Base-by-base conservation (phyloP, 1,140 invertebrate species). In the Stegodyphus dumicola region DNA sequence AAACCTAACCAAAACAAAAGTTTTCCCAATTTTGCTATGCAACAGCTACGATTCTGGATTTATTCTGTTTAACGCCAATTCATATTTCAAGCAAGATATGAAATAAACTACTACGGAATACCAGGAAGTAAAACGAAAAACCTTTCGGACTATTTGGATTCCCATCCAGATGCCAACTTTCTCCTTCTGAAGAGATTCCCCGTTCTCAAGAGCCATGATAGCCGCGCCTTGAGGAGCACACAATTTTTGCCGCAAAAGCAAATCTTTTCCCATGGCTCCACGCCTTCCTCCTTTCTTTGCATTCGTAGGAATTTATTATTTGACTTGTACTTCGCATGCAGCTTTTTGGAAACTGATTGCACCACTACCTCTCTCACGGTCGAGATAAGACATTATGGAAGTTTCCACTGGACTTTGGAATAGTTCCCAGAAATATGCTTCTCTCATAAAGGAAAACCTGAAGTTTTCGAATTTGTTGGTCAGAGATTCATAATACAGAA, bases 161-260 rank as follows among this genome's bases (percentile, higher is more conserved):
- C 73, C 53, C 73, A 75, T 75, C 73, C n/a, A 75, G 56, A 54
- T 60, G 13, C 73, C 73, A 56, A 75, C 73, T 75, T 60, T 60
- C 33, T 60, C 17, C 18, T 56, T 33, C 18, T 49, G n/a, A 13
- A 75, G 73, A 75, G 73, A 13, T 48, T 17, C 52, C 17, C n/a
- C 33, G 33, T 33, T 33, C 33, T 33, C 33, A 33, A 33, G 33
- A 3, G 33, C 33, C 33, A 33, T 33, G 52, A 60, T 75, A n/a
- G 73, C 7, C 48, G 33, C 56, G 33, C 53, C 48, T 18, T 11
- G 10, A 60, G 73, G 33, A 75, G 54, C 54, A 75, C 73, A 60
- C 54, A 75, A 53, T 75, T 75, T 33, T 60, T 75, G 18, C 73
- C 54, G 56, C 54, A 75, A 75, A 75, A 53, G 53, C 54, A 75